Percentiles rank a stretch among this genome's conserved stretches.
phyloP scores from a whole-genome alignment of 92 coral and sea anemone species.

The Anthopleura xanthogrammica region DNA sequence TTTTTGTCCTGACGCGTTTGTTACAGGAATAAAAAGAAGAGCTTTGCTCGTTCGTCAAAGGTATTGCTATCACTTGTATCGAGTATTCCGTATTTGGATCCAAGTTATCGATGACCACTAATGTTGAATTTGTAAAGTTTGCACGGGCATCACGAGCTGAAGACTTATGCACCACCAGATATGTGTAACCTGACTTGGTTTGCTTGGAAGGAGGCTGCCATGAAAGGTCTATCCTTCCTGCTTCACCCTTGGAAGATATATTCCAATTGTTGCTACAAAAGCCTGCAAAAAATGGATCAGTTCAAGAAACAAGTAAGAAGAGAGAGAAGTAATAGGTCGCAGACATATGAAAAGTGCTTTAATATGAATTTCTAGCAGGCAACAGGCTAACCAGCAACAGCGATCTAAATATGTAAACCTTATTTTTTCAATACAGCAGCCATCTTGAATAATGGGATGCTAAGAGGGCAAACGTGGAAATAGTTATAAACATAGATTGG shows the following conservation, averaged over 20 bases:
- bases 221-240: neutral
- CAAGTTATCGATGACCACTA: slow-evolving; percentile 10
- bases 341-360: no score
- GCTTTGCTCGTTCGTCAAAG: neutral
- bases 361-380: no score
- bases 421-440: no score
- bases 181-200: slow-evolving; percentile 4
- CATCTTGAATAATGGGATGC: no score
- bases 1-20: slow-evolving; percentile 1
- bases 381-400: no score
- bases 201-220: slow-evolving; percentile 15
- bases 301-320: no score
- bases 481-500: no score
- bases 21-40: neutral
- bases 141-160: neutral
- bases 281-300: neutral
- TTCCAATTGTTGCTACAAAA: slow-evolving; percentile 4
- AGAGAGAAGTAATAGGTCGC: no score
- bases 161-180: slow-evolving; percentile 1
- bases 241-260: slow-evolving; percentile 1
- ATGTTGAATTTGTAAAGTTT: neutral
- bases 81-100: slow-evolving; percentile 6
- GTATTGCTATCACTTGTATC: slow-evolving; percentile 16
- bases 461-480: no score
- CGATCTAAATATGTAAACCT: no score